Conservation (phyloP, 2,113 vertebrate genomes). For the Podarcis raffonei region DNA sequence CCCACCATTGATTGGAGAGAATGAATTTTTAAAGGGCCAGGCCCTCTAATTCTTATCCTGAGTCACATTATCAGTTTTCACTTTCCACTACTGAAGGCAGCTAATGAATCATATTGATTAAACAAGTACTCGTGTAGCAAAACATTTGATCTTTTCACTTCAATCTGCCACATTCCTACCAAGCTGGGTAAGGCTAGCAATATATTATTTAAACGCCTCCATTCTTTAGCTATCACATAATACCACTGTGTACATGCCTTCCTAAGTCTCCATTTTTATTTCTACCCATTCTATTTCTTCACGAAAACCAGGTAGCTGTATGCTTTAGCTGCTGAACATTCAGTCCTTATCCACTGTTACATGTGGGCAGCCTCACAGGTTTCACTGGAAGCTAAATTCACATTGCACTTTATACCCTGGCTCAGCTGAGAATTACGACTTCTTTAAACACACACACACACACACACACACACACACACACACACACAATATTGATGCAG, state of each 20-base stretch:
- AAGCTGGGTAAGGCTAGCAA: slow-evolving; percentile 48
- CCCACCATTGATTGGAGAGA: rapidly evolving
- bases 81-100: slow-evolving; percentile 47
- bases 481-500: too few species aligned
- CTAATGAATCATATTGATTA: slow-evolving; percentile 57
- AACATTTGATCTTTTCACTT: slow-evolving; percentile 52
- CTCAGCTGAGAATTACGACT: background rate
- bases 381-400: too few species aligned
- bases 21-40: background rate
- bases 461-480: too few species aligned
- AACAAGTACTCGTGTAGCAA: slow-evolving; percentile 46
- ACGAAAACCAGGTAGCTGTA: background rate
- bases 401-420: background rate
- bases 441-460: background rate
- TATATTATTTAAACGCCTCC: slow-evolving; percentile 36
- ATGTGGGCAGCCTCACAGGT: too few species aligned
- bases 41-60: slow-evolving; percentile 23
- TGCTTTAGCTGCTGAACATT: slow-evolving; percentile 11
- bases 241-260: slow-evolving; percentile 1
- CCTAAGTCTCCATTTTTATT: slow-evolving; percentile 46
- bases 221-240: slow-evolving; percentile 2
- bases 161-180: slow-evolving; percentile 38
- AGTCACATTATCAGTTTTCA: slow-evolving; percentile 54
- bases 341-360: slow-evolving; percentile 22
- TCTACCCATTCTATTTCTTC: background rate